Evolutionary conservation across 2,113 vertebrate genomes (phyloP).

Genomic region (Engystomops pustulosus): DNA sequence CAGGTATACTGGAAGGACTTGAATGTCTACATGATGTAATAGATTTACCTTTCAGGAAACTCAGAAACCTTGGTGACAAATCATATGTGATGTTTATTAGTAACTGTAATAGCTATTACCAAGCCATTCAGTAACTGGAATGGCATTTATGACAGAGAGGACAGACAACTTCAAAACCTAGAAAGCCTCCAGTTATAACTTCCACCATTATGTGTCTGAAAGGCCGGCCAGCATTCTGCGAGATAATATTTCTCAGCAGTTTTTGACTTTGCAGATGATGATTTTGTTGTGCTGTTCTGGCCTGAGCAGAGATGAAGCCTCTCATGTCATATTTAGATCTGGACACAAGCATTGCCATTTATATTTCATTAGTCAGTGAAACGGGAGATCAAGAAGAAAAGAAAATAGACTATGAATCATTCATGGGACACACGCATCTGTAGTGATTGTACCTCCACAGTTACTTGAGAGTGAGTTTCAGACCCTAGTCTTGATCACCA

Average conservation of each 20-base stretch:
- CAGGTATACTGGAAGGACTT: too few species aligned
- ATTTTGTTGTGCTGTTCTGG: not conserved
- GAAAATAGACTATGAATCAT: slow-evolving; percentile 53
- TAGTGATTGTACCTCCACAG: slow-evolving; percentile 30
- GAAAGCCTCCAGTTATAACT: too few species aligned
- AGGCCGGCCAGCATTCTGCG: too few species aligned
- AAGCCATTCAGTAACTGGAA: too few species aligned
- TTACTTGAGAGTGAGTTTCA: not conserved
- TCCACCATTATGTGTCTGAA: too few species aligned
- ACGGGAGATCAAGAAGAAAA: slow-evolving; percentile 42
- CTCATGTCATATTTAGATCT: slow-evolving; percentile 43
- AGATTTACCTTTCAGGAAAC: not conserved
- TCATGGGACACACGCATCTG: slow-evolving; percentile 33
- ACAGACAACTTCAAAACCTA: too few species aligned
- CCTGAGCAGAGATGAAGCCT: slow-evolving; percentile 22
- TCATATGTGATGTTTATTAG: not conserved
- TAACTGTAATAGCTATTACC: too few species aligned
- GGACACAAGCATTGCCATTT: slow-evolving; percentile 49
- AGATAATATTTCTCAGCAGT: not conserved
- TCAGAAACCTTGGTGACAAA: not conserved
- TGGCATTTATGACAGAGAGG: too few species aligned
- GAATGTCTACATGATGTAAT: too few species aligned
- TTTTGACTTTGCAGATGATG: too few species aligned
- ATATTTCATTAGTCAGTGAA: slow-evolving; percentile 57
- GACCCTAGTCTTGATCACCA: not conserved